A percentile compares a stretch with the other conserved stretches of the same genome.
Conservation (phyloP, 37 sponge, comb jelly and placozoan species). For the Lycopodina hypogea region DNA sequence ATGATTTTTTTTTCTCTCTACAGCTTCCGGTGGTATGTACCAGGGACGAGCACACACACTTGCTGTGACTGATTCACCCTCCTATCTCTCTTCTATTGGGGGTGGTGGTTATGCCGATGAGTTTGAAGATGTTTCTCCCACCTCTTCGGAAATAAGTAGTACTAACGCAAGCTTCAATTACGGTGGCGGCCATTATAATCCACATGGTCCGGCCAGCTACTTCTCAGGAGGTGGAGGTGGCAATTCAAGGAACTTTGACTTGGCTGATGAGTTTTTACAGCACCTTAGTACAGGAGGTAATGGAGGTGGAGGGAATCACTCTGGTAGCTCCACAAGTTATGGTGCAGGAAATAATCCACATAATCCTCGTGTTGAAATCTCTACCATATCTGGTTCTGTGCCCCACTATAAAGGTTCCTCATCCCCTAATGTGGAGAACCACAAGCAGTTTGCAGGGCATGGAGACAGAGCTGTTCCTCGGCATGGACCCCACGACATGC, state of each 20-base stretch:
- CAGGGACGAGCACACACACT: not conserved
- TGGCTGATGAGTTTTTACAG: conserved; percentile 37
- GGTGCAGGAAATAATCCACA: not conserved
- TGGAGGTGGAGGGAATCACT: not conserved
- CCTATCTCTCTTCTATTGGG: conserved; percentile 2
- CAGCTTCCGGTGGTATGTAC: not conserved
- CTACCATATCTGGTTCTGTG: conserved; percentile 12
- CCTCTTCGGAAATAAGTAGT: not conserved
- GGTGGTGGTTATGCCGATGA: conserved; percentile 18
- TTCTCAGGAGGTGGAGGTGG: not conserved
- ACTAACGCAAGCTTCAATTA: not conserved
- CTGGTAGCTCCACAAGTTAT: not conserved
- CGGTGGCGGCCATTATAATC: not conserved
- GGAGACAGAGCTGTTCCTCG: not conserved
- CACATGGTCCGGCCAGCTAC: not conserved
- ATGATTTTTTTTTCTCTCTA: too few species aligned
- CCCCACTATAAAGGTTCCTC: conserved; percentile 26
- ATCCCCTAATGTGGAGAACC: conserved; percentile 12
- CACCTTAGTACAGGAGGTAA: not conserved
- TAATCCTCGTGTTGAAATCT: not conserved
- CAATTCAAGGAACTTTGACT: conserved; percentile 18
- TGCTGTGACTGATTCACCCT: conserved; percentile 1
- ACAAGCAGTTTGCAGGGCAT: not conserved
- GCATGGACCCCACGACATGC: not conserved
- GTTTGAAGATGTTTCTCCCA: conserved; percentile 6